Evolutionary conservation across 2,113 vertebrate species (phyloP).

Genomic region (Micronisus gabar): DNA sequence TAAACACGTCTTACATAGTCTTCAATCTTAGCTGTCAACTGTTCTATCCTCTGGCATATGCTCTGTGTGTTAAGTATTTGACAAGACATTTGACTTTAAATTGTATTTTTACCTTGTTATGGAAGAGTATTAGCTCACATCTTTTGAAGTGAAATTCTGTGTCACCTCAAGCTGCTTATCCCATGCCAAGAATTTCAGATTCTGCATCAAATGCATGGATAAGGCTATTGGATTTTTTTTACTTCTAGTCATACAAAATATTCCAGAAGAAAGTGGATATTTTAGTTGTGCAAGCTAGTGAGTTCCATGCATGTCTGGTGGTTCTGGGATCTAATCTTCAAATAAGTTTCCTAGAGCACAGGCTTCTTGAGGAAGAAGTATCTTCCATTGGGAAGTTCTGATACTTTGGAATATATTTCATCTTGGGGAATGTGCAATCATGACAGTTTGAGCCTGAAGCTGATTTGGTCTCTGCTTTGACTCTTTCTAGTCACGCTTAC

Average conservation of each 20-base stretch:
- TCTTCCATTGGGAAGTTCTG: not conserved
- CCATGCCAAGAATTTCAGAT: not conserved
- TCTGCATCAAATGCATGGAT: not conserved
- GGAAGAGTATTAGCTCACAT: not conserved
- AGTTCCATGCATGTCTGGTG: not conserved
- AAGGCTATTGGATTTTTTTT: not conserved
- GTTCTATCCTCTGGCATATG: not conserved
- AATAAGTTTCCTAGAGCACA: not conserved
- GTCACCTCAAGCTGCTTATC: not conserved
- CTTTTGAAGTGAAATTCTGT: not conserved
- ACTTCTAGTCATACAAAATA: not conserved
- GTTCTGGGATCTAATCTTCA: not conserved
- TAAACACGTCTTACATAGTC: not conserved
- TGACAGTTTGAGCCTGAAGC: not conserved
- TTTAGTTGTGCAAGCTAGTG: not conserved
- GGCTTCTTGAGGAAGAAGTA: not conserved
- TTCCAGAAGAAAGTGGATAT: not conserved
- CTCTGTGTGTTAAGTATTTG: not conserved
- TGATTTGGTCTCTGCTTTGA: not conserved
- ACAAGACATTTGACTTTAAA: not conserved
- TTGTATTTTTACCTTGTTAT: not conserved
- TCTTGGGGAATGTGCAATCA: not conserved
- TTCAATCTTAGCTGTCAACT: not conserved
- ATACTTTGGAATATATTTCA: not conserved
- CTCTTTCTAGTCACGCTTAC: not conserved